Base-by-base conservation (phyloP, 1,140 invertebrate species). In the Dinothrombium tinctorium region DNA sequence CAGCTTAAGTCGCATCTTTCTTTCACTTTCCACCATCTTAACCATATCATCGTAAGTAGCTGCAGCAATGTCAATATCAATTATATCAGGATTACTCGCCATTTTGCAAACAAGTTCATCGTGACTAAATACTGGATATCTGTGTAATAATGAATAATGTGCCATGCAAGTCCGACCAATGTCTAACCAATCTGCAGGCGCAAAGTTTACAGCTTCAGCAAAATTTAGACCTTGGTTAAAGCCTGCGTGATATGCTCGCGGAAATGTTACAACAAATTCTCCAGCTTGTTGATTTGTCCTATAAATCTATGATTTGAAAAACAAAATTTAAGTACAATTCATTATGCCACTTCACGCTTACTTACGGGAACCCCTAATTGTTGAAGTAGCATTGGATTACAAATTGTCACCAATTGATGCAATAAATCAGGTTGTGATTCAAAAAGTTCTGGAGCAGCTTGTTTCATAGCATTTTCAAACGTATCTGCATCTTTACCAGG, bases 151-250 rank as follows among this genome's bases (percentile, higher is more conserved):
- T 0, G 86, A 84, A 63, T 99, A 99, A 62, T 98, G 83, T 15
- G 75, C 65, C 42, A 99, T 75, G 60, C 89, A 96, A 37, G 80
- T 73, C 33, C 92, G 70, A 0, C 94, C 94, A 60, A 92, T 77
- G 52, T 78, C 72, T 17, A 96, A 59, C 94, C 94, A 99, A 64
- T 98, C 90, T 41, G 89, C 77, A 6, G 90, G 89, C 44, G 89
- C 90, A 63, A 98, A 99, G 63, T 99, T 99, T 7, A 98, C 92
- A 33, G 94, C 94, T 63, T 99, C 94, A 23, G 92, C 94, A 62
- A 99, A 95, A 59, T 99, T 99, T 53, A 95, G 95, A 19, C 94
- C 94, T 59, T 96, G 89, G 64, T 99, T 99, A 55, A 96, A 99
- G 12, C 92, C 92, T 28, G 90, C 86, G 63, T 99, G 94, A 63